phyloP scores from a whole-genome alignment of 2,113 vertebrate species.

The Pollachius pollachius region DNA sequence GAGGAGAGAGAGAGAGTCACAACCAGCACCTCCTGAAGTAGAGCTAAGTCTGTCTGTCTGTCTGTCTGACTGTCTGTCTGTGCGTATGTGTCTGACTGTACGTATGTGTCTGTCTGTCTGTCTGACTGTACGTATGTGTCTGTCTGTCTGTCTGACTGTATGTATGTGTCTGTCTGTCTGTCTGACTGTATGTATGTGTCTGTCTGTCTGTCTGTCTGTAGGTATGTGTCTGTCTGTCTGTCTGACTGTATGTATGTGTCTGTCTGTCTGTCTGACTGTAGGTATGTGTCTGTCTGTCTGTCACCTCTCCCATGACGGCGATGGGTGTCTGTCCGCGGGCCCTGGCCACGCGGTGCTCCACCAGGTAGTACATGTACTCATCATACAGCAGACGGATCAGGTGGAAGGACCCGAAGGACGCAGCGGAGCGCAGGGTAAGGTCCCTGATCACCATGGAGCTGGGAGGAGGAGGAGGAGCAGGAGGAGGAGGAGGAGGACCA shows the following conservation, averaged over 20 bases:
- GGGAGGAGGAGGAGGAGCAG: slow-evolving; percentile 1
- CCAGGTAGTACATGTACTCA: slow-evolving; percentile 93
- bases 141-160: slow-evolving; percentile 36
- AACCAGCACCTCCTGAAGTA: not conserved
- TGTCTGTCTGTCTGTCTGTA: no score
- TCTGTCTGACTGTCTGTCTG: not conserved
- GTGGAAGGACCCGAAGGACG: slow-evolving; percentile 91
- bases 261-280: no score
- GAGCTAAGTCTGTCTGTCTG: not conserved
- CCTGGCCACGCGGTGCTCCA: slow-evolving; percentile 89
- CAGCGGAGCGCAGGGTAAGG: slow-evolving; percentile 88
- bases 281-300: slow-evolving; percentile 31
- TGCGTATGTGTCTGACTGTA: not conserved
- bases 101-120: not conserved
- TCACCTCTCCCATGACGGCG: slow-evolving; percentile 88
- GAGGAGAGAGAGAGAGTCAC: slow-evolving; percentile 19
- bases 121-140: not conserved
- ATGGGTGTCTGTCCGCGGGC: slow-evolving; percentile 89
- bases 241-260: no score
- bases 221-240: no score
- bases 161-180: no score
- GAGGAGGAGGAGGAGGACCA: not conserved
- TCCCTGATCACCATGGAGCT: slow-evolving; percentile 94
- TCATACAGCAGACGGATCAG: slow-evolving; percentile 90
- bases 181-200: no score